Conservation (phyloP, 2,888 invertebrate species). For the Choristoneura rosaceana region DNA sequence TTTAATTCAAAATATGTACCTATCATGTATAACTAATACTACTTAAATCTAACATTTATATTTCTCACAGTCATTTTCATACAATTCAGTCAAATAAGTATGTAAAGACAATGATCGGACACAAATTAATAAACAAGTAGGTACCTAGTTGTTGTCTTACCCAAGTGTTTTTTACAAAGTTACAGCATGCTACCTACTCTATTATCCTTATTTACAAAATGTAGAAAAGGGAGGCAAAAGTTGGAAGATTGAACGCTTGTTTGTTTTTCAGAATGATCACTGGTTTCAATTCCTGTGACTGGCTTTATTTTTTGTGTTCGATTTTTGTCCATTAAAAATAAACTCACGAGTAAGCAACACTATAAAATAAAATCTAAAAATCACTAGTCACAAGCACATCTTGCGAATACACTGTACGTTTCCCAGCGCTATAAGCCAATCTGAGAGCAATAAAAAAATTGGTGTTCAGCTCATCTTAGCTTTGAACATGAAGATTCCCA, state of each 20-base stretch:
- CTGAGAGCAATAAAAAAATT: background rate
- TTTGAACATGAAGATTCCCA: background rate
- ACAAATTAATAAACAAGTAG: background rate
- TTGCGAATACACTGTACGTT: background rate
- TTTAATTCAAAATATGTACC: background rate
- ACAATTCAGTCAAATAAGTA: background rate
- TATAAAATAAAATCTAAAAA: background rate
- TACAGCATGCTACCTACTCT: no score
- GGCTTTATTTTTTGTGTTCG: background rate
- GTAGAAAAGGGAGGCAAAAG: no score
- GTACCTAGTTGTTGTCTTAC: no score
- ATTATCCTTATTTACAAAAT: no score
- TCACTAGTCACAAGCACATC: background rate
- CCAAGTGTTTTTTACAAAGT: no score
- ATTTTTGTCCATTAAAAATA: background rate
- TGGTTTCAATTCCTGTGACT: background rate
- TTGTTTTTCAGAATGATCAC: background rate
- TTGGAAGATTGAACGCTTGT: background rate
- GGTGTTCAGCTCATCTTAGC: background rate
- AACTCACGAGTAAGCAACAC: background rate
- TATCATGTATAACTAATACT: background rate
- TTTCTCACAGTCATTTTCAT: background rate
- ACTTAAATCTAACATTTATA: background rate
- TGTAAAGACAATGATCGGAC: background rate
- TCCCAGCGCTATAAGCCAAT: background rate